Evolutionary conservation across 2,888 invertebrate species (phyloP), one percentile per base, ranked within the genome.

Genomic region (Rhagonycha lutea): DNA sequence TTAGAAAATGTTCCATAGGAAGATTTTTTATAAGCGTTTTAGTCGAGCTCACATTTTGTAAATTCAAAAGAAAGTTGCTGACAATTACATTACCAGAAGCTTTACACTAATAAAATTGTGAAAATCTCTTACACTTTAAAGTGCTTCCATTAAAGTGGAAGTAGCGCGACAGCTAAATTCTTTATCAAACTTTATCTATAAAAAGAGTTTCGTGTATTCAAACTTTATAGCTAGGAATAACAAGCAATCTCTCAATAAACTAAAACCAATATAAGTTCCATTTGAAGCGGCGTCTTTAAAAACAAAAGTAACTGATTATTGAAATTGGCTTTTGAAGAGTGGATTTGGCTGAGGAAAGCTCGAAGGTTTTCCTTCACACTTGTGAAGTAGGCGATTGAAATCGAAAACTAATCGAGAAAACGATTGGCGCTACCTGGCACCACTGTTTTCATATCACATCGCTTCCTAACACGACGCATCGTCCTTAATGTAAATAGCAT

Each of bases 381-480:
- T 71, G 73, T 74, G 69, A 77, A 77, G 74, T 77, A 74, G 70
- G 77, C 75, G 75, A 74, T 72, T 72, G 74, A 74, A 77, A 78
- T 78, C 78, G 78, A 75, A 78, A 78, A 78, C 78, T 73, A 78
- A 78, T 78, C 75, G 72, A 68, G 75, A 75, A 77, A 73, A 47
- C 73, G 77, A 74, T 77, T 73, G 77, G 73, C 65, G 70, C 75
- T 70, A 73, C 75, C 78, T 78, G 75, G 78, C 73, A 78, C 78
- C 70, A 69, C 63, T 78, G 74, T 77, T 72, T 71, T 74, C 68
- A 47, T n/a, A 47, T 47, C 72, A 32, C 62, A 62, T 63, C 63
- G 62, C 67, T 74, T 70, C 65, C 26, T 69, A 23, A 67, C 62
- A 69, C 70, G 62, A 70, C 62, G 63, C 62, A 32, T 70, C 47